Evolutionary conservation across 2,797 vertebrate genomes (phyloP), one percentile per base, ranked within the genome.

Genomic region (Eulemur rubriventer): DNA sequence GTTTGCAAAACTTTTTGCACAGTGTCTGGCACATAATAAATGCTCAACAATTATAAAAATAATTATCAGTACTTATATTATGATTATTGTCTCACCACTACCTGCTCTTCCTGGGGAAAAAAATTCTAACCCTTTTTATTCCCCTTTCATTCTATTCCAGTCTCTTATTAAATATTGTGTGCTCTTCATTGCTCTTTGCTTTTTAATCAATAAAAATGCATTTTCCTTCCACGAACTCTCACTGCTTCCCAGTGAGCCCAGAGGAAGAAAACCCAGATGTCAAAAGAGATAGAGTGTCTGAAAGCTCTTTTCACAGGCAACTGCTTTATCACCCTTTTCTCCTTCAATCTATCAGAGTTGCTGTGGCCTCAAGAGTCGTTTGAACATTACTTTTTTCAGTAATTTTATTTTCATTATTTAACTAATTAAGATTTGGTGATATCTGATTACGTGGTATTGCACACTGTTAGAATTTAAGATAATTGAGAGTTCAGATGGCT

Each of bases 1-100:
- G 24, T 89, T 91, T 86, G n/a, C 16, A 89, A 85, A 96, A 72
- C 10, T 61, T 75, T 63, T 69, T 80, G n/a, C 33, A 65, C 14
- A n/a, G 28, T 87, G 28, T 59, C 75, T 33, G 76, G 28, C 59
- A 78, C 35, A 76, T 61, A 46, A 30, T 38, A 87, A 70, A 69
- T 61, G 59, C 63, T 87, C 81, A 59, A 76, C 85, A 72, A 96
- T 95, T 92, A 85, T 84, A 72, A 84, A 94, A 95, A 78, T 87
- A 87, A 35, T 84, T 24, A 59, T 59, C 59, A 87, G 9, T 33
- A 14, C 65, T 59, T 72, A 92, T 73, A 69, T 83, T 93, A 70
- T 17, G 2, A 91, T 61, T 61, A 6, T 38, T 57, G 12, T 78
- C 75, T 91, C 78, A 57, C 22, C 90, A n/a, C 33, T 59, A 63